Evolutionary conservation across 2,888 invertebrate species (phyloP).

Genomic region (Heteromyza rotundicornis): DNA sequence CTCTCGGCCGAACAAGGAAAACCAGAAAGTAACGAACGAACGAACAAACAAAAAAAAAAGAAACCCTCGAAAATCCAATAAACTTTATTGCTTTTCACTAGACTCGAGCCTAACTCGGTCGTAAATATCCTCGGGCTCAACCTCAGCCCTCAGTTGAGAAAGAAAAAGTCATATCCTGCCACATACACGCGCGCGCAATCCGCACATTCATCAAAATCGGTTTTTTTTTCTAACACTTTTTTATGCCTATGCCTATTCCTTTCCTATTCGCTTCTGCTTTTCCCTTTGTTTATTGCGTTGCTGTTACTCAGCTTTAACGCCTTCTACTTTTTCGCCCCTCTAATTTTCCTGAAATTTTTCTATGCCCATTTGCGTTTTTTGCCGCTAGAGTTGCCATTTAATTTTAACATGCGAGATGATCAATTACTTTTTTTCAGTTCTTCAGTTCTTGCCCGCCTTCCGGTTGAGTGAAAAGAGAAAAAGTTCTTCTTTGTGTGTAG

Average conservation of each 20-base stretch:
- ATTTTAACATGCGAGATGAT: slow-evolving; percentile 22
- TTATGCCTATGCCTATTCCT: no score
- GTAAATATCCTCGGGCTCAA: slow-evolving; percentile 42
- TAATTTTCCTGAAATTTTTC: not conserved
- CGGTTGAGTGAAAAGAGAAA: not conserved
- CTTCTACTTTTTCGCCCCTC: not conserved
- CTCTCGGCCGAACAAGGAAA: slow-evolving; percentile 2
- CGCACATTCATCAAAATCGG: slow-evolving; percentile 32
- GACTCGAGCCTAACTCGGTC: slow-evolving; percentile 37
- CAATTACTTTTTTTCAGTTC: slow-evolving; percentile 13
- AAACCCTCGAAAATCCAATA: slow-evolving; percentile 31
- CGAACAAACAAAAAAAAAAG: not conserved
- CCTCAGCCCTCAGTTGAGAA: not conserved
- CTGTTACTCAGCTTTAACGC: not conserved
- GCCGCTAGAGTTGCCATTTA: slow-evolving; percentile 4
- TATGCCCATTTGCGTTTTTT: not conserved
- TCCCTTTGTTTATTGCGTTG: not conserved
- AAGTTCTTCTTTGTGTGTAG: no score
- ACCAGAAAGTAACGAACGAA: not conserved
- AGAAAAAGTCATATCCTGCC: slow-evolving; percentile 43
- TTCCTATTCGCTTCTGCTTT: not conserved
- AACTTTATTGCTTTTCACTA: slow-evolving; percentile 37
- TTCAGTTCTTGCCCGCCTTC: not conserved
- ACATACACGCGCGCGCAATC: slow-evolving; percentile 35
- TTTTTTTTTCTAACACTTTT: not conserved